A percentile compares a stretch with the other conserved stretches of the same genome.
Evolutionary conservation across 2,113 vertebrate genomes (phyloP).

Genomic region (Monarcha castaneiventris): DNA sequence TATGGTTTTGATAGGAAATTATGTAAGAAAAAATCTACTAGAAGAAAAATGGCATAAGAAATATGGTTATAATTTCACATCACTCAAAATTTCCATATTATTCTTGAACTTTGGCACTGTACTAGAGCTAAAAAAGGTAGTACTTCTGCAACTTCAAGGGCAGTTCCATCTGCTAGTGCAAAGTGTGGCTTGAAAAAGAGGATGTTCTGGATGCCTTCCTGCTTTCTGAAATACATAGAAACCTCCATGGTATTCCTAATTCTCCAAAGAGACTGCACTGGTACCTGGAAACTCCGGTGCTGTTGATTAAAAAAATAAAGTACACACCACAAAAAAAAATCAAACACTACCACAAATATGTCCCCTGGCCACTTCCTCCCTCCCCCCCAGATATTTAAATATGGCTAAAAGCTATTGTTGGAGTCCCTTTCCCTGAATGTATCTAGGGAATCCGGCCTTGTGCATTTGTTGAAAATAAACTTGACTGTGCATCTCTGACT

Average conservation of each 20-base stretch:
- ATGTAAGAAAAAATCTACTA: background rate
- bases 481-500: background rate
- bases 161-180: background rate
- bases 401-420: background rate
- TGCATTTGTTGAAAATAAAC: background rate
- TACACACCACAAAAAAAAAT: background rate
- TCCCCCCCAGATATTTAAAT: background rate
- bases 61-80: background rate
- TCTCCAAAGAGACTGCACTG: background rate
- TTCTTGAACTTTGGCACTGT: background rate
- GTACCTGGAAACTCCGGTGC: background rate
- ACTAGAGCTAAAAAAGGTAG: background rate
- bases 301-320: background rate
- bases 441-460: background rate
- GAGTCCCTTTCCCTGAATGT: background rate
- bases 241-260: background rate
- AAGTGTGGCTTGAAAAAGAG: background rate
- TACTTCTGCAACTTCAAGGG: background rate
- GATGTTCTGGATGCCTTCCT: background rate
- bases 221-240: background rate
- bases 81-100: background rate
- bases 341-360: background rate
- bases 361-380: fast-evolving
- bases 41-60: background rate
- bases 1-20: background rate